Evolutionary conservation across 1,140 invertebrate species (phyloP), one percentile per base, ranked within the genome.

Genomic region (Leptinotarsa undecemlineata): DNA sequence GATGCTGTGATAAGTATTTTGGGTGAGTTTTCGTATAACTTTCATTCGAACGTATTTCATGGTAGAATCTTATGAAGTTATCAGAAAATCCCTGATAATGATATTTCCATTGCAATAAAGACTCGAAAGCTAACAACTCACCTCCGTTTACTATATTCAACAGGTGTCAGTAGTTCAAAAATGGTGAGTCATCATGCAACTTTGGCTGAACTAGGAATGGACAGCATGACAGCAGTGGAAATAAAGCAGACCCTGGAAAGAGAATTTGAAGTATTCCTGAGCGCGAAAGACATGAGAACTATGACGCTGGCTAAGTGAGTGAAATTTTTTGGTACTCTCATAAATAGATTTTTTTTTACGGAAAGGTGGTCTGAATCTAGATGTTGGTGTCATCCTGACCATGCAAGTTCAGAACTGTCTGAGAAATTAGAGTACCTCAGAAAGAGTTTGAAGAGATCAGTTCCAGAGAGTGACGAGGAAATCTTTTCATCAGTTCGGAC

Each of bases 221-320:
- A 96, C 85, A 95, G 94, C 19, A 89, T 97, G 81, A 96, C 95
- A 93, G 93, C 91, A 17, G 93, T 95, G 1, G 95, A 96, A 86
- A 88, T 93, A 57, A 91, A 91, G 80, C 91, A 93, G 78, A 87
- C 87, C 4, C 81, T 93, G 17, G 91, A 92, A 81, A 81, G 90
- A 74, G 89, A 91, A 73, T 91, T 87, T 82, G 89, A 91, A 77
- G 79, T 91, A n/a, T 85, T 87, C 42, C 78, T 92, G 13, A 86
- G 88, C n/a, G 86, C 89, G 75, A 85, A 88, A 73, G 90, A 92
- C 73, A 88, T 93, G 48, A 84, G 90, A 68, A 81, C 82, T 3
- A 74, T 88, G 20, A 88, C 82, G 19, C 80, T 82, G 71, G 72
- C 75, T 13, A 78, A 71, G 78, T 80, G 74, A 71, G 33, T 51